Percentiles rank a stretch among this genome's conserved stretches.
Conservation (phyloP, 2,797 vertebrate species). For the Hybognathus amarus region DNA sequence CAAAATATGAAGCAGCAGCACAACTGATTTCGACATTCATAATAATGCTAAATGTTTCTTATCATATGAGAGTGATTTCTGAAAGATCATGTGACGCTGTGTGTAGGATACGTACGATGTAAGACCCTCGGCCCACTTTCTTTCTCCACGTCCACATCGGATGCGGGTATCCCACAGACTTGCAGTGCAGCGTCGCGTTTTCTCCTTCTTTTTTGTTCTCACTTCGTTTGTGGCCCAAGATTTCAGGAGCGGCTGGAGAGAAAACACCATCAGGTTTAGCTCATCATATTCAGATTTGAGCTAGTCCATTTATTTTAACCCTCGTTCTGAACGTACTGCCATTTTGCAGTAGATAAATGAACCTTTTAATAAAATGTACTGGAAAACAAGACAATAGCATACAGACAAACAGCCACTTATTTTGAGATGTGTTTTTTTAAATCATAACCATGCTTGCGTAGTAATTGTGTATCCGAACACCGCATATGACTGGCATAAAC, state of each 20-base stretch:
- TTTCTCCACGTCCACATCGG: slow-evolving; percentile 93
- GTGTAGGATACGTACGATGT: slow-evolving; percentile 72
- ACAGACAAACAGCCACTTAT: background rate
- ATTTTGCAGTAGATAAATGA: background rate
- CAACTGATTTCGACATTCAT: background rate
- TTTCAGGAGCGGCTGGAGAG: slow-evolving; percentile 85
- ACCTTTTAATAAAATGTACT: background rate
- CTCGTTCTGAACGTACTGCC: background rate
- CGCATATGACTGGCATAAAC: slow-evolving; percentile 1
- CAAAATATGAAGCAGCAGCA: too few relatives aligned
- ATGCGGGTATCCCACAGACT: slow-evolving; percentile 94
- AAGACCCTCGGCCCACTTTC: slow-evolving; percentile 77
- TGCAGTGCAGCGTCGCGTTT: slow-evolving; percentile 91
- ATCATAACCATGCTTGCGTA: background rate
- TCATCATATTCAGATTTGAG: background rate
- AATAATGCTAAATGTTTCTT: background rate
- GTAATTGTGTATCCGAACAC: background rate
- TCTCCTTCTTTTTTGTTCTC: slow-evolving; percentile 98
- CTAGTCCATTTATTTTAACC: background rate
- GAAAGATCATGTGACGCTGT: background rate
- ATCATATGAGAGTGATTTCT: background rate
- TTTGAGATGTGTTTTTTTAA: background rate
- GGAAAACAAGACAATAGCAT: background rate
- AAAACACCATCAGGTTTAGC: background rate
- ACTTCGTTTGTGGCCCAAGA: slow-evolving; percentile 93